These are phyloP conservation scores for Hystrix cristata DNA, from an alignment of 2,113 vertebrate genomes.

Conservation along the genomic window DNA sequence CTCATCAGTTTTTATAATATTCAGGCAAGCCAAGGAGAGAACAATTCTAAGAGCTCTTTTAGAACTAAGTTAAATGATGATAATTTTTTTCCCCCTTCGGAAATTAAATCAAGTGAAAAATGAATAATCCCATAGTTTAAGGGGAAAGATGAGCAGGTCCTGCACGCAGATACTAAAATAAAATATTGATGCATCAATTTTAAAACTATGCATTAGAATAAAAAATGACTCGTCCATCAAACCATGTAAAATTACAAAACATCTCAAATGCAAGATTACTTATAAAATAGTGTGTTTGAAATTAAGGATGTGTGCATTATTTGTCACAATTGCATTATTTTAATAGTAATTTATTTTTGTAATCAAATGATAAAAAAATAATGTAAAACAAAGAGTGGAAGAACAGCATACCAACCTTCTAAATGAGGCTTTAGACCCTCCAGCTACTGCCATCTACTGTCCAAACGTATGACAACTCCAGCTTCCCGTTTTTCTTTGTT, in stretches of 20 bases:
- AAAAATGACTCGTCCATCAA: not conserved
- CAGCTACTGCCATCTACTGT: constrained; percentile 60
- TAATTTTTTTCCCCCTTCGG: not conserved
- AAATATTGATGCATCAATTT: not conserved
- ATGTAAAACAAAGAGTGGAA: not conserved
- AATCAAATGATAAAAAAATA: not conserved
- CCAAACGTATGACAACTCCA: not conserved
- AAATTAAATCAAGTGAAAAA: constrained; percentile 4
- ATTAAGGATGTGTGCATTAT: not conserved
- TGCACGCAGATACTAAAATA: not conserved
- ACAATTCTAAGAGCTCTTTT: not conserved
- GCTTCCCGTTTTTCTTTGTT: not conserved
- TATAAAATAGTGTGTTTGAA: not conserved
- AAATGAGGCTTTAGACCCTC: not conserved
- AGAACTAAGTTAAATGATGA: not conserved
- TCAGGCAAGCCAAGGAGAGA: not conserved
- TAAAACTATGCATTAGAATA: not conserved
- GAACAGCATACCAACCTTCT: fast-evolving
- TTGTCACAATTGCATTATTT: not conserved
- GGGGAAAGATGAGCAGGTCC: not conserved
- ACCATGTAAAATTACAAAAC: not conserved
- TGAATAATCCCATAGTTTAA: not conserved
- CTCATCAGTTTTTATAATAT: not conserved
- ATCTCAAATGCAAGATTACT: constrained; percentile 1
- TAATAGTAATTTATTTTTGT: not conserved